Percentiles rank a stretch among this genome's conserved stretches.
Evolutionary conservation across 2,797 vertebrate species (phyloP).

Genomic region (Chiloscyllium punctatum): DNA sequence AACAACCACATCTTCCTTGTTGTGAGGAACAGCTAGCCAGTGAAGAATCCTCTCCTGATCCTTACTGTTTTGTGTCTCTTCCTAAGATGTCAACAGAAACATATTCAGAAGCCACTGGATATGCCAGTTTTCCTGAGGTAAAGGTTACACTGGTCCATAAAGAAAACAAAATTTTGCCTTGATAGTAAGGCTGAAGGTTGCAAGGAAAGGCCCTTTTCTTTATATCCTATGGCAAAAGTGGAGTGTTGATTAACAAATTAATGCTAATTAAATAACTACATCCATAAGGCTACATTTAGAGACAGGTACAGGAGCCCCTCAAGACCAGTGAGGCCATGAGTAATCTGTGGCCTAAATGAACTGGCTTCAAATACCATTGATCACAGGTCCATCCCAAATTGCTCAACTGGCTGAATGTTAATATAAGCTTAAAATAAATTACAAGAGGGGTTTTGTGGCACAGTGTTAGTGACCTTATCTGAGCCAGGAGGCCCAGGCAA

Average conservation of each 20-base stretch:
- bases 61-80: background rate
- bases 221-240: background rate
- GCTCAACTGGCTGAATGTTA: background rate
- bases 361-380: background rate
- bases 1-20: no score
- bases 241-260: background rate
- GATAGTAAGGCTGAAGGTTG: background rate
- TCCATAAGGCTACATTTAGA: no score
- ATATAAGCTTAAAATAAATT: background rate
- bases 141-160: background rate
- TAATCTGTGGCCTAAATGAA: background rate
- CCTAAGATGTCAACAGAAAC: background rate
- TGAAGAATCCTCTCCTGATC: no score
- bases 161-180: background rate
- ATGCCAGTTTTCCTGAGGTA: background rate
- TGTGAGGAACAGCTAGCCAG: no score
- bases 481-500: no score
- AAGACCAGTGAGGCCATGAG: background rate
- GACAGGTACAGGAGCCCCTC: no score
- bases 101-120: background rate
- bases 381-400: background rate
- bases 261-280: no score
- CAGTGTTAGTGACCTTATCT: no score
- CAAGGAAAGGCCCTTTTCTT: background rate
- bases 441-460: no score